These are phyloP conservation scores for Rotaria magnacalcarata DNA, from an alignment of 2,888 invertebrate species.

Conservation along the genomic window DNA sequence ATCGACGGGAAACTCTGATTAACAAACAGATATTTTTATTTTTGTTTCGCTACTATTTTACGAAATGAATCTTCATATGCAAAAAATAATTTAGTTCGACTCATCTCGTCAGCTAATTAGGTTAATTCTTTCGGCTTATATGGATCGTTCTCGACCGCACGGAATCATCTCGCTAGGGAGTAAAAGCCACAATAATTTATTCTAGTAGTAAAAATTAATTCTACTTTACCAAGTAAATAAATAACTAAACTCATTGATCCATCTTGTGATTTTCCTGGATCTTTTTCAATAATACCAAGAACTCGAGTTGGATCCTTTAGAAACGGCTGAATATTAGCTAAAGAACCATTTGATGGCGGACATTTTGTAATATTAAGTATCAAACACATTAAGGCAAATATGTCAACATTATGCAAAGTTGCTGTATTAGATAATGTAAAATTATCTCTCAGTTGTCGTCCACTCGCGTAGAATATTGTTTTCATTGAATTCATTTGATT, in stretches of 20 bases:
- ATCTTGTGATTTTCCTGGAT: not conserved
- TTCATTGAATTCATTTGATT: constrained; percentile 37
- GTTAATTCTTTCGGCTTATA: too few species aligned
- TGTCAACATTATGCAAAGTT: constrained; percentile 54
- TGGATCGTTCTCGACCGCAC: too few species aligned
- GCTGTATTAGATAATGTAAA: constrained; percentile 43
- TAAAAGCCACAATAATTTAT: too few species aligned
- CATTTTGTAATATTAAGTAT: constrained; percentile 53
- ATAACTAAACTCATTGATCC: not conserved
- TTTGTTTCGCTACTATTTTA: too few species aligned
- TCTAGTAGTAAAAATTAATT: not conserved
- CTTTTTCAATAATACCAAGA: not conserved
- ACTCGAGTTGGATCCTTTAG: not conserved
- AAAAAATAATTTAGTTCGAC: too few species aligned
- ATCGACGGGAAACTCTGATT: too few species aligned
- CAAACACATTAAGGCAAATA: constrained; percentile 56
- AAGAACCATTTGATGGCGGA: constrained; percentile 53
- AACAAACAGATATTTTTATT: too few species aligned
- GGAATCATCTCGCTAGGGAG: too few species aligned
- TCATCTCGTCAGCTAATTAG: too few species aligned
- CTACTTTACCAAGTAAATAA: not conserved
- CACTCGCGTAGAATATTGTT: constrained; percentile 39
- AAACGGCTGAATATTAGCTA: constrained; percentile 48
- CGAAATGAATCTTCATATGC: too few species aligned
- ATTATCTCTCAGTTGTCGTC: constrained; percentile 38